Evolutionary conservation across 1,140 invertebrate species (phyloP).

Genomic region (Dendrolimus kikuchii): DNA sequence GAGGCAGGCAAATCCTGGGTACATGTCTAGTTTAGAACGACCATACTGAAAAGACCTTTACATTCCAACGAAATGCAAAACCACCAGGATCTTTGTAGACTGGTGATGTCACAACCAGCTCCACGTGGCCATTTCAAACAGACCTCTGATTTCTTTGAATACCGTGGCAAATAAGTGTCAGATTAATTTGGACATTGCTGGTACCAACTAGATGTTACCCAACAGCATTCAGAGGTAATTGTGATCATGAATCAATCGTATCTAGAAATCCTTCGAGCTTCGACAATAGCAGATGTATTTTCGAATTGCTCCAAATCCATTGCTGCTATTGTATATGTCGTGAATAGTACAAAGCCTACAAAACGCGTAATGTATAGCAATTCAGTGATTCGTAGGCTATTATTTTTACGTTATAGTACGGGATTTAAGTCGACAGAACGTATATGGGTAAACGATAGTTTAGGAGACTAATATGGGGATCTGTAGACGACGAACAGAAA

Average conservation of each 20-base stretch:
- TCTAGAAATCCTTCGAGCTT: constrained; percentile 33
- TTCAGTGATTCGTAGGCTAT: neutral
- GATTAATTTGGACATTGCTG: constrained; percentile 7
- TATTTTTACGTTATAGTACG: neutral
- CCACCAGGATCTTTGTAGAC: neutral
- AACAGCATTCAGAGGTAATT: constrained; percentile 56
- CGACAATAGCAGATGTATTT: constrained; percentile 15
- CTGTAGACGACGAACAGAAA: too few relatives aligned
- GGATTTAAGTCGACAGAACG: constrained; percentile 12
- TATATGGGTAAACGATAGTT: constrained; percentile 49
- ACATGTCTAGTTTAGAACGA: constrained; percentile 16
- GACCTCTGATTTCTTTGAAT: constrained; percentile 6
- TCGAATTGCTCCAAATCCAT: constrained; percentile 20
- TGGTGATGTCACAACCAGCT: neutral
- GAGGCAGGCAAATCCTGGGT: constrained; percentile 22
- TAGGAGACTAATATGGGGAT: constrained; percentile 41
- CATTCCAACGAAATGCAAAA: constrained; percentile 3
- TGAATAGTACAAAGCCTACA: neutral
- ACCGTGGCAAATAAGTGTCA: constrained; percentile 3
- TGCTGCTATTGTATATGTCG: constrained; percentile 16
- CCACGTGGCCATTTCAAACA: neutral
- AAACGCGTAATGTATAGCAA: constrained; percentile 17
- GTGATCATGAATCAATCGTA: constrained; percentile 62
- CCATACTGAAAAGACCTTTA: constrained; percentile 17
- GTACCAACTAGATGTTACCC: constrained; percentile 17